Evolutionary conservation across 2,888 invertebrate genomes (phyloP), one percentile per base, ranked within the genome.

Genomic region (Amitus sp.): DNA sequence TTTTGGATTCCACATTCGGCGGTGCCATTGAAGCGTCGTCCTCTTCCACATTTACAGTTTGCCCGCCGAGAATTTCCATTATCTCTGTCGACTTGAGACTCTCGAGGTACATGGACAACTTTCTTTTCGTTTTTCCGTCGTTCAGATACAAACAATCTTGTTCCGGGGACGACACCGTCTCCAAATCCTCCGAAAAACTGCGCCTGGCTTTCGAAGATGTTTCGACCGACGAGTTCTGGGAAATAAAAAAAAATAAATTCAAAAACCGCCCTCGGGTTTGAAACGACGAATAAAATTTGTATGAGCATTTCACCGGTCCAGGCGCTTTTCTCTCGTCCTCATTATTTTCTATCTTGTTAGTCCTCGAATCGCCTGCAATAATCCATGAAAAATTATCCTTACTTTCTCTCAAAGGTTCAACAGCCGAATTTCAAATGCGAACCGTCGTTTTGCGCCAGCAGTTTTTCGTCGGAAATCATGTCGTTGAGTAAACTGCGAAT

Each of bases 81-180:
- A 53, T 43, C 10, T 27, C 19, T 12, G 20, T 33, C n/a, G 67
- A 45, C 33, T 75, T 71, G 12, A 77, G 18, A 2, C 70, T 66
- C 34, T 73, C 70, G 19, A 80, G 46, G 46, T 75, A 80, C 43
- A 62, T 71, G 1, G 69, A 68, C 34, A 80, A 79, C 50, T 64
- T 72, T 18, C 71, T 59, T 2, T 72, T 71, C 43, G 64, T 64
- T 7, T 74, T 69, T 34, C 71, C 73, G 42, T 80, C 74, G 23
- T 23, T 43, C 4, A 80, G 74, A 17, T 79, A 80, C n/a, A 69
- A 61, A 57, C 79, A 80, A 13, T 77, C 77, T 50, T 71, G 72
- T 28, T 71, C 73, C 9, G 66, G 60, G 9, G 64, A 66, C 1
- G 39, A 40, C 23, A 12, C 20, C 19, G 20, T 2, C 12, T 42